Evolutionary conservation across 53 echinoderm and acorn worm genomes (phyloP), one percentile per base, ranked within the genome.

Genomic region (Hippasteria phrygiana): DNA sequence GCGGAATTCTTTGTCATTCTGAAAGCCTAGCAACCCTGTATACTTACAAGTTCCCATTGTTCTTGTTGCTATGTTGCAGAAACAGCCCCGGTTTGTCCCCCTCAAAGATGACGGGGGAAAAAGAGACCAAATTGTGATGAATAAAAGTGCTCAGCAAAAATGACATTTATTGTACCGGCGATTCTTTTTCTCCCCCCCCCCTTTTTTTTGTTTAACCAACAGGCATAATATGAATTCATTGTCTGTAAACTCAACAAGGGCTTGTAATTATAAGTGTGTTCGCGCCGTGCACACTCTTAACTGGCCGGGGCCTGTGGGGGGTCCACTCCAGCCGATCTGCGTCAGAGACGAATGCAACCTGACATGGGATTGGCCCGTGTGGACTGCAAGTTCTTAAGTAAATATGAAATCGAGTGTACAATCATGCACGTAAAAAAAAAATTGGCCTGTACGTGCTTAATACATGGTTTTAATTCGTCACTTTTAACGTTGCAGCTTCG

Each of bases 21-120:
- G 51, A 85, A 85, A 51, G 71, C 85, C 85, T 33, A 26, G 85
- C 51, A 85, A 69, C 71, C 50, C 70, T 85, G 85, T 70, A 69
- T 69, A 85, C 71, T 85, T 45, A 71, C 69, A 85, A 53, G n/a
- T 85, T 46, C 35, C 51, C 71, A 45, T 85, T 85, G 71, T 85
- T 85, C 85, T 85, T 85, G 85, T 85, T 70, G 69, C 85, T 36
- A 85, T 51, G 85, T 85, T 65, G 39, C 85, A 85, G 72, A 85
- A 71, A 69, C 71, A 37, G 71, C 81, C 65, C 81, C 41, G 47
- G 31, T 80, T 59, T 27, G 11, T 18, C 50, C 48, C n/a, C n/a
- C n/a, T n/a, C n/a, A n/a, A 85, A 85, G 50, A 85, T 46, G 46
- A 6, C 18, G 79, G 28, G 54, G 64, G 62, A 75, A 32, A 75